Evolutionary conservation across 2,797 vertebrate genomes (phyloP).

Genomic region (Champsocephalus esox): DNA sequence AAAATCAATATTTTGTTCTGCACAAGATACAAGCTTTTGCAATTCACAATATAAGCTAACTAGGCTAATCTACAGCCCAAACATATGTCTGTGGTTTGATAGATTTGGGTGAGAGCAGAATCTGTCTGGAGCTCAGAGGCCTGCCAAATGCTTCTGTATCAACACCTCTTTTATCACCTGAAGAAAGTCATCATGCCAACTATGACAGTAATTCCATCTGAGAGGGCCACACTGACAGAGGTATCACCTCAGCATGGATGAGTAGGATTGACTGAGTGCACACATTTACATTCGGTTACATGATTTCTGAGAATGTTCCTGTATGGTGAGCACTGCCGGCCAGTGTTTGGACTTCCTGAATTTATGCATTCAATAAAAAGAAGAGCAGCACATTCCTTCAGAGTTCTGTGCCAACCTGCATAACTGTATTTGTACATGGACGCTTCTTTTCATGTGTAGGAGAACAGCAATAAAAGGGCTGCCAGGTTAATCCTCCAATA

Average conservation of each 20-base stretch:
- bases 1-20: slow-evolving; percentile 50
- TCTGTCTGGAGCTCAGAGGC: slow-evolving; percentile 72
- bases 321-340: slow-evolving; percentile 47
- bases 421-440: slow-evolving; percentile 66
- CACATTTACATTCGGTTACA: slow-evolving; percentile 42
- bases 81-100: slow-evolving; percentile 67
- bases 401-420: slow-evolving; percentile 72
- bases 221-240: slow-evolving; percentile 82
- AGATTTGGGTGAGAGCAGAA: slow-evolving; percentile 69
- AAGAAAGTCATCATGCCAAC: slow-evolving; percentile 81
- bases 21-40: slow-evolving; percentile 50
- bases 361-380: slow-evolving; percentile 77
- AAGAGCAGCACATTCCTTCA: slow-evolving; percentile 67
- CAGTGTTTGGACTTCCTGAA: slow-evolving; percentile 75
- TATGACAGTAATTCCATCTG: slow-evolving; percentile 83
- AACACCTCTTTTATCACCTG: slow-evolving; percentile 84
- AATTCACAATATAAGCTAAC: slow-evolving; percentile 60
- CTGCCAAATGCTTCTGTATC: slow-evolving; percentile 81
- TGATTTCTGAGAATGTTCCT: slow-evolving; percentile 43
- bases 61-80: slow-evolving; percentile 47
- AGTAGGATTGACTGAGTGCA: slow-evolving; percentile 57
- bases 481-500: slow-evolving; percentile 64
- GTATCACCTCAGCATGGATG: slow-evolving; percentile 61
- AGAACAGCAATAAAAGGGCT: slow-evolving; percentile 53
- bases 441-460: slow-evolving; percentile 46